Percentiles rank a stretch among this genome's conserved stretches.
phyloP scores from a whole-genome alignment of 2,888 invertebrate species.

The Argyra leucocephala region DNA sequence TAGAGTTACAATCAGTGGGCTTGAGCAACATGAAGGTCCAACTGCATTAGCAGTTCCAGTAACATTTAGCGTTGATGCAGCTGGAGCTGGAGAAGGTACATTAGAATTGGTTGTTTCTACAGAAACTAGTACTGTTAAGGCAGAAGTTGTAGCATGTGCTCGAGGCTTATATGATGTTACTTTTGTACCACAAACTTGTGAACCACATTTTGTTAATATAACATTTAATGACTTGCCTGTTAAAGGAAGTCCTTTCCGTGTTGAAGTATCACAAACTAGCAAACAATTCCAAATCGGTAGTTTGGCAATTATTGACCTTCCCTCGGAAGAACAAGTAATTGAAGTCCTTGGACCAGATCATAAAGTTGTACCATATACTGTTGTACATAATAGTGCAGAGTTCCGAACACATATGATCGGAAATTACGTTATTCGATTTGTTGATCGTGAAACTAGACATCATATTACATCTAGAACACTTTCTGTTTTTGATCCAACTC shows the following conservation, averaged over 20 bases:
- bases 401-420: slow-evolving; percentile 71
- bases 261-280: slow-evolving; percentile 61
- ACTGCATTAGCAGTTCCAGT: slow-evolving; percentile 67
- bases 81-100: slow-evolving; percentile 89
- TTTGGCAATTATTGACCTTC: slow-evolving; percentile 53
- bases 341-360: slow-evolving; percentile 60
- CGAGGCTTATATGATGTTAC: slow-evolving; percentile 87
- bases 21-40: slow-evolving; percentile 48
- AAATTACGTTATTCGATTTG: slow-evolving; percentile 59
- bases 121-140: slow-evolving; percentile 78
- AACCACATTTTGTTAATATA: slow-evolving; percentile 84
- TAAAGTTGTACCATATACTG: slow-evolving; percentile 52
- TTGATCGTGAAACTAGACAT: slow-evolving; percentile 52
- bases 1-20: slow-evolving; percentile 62
- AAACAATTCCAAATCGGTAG: slow-evolving; percentile 60
- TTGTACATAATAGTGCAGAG: slow-evolving; percentile 56
- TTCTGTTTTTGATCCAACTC: slow-evolving; percentile 69
- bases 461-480: slow-evolving; percentile 56
- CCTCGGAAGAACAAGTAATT: slow-evolving; percentile 52
- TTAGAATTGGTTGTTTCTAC: slow-evolving; percentile 86
- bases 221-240: slow-evolving; percentile 89
- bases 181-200: slow-evolving; percentile 80
- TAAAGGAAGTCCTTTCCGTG: slow-evolving; percentile 83
- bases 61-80: slow-evolving; percentile 88
- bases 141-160: slow-evolving; percentile 78